Evolutionary conservation across 64 coral and sea anemone species (phyloP).

Genomic region (Actinia tenebrosa): DNA sequence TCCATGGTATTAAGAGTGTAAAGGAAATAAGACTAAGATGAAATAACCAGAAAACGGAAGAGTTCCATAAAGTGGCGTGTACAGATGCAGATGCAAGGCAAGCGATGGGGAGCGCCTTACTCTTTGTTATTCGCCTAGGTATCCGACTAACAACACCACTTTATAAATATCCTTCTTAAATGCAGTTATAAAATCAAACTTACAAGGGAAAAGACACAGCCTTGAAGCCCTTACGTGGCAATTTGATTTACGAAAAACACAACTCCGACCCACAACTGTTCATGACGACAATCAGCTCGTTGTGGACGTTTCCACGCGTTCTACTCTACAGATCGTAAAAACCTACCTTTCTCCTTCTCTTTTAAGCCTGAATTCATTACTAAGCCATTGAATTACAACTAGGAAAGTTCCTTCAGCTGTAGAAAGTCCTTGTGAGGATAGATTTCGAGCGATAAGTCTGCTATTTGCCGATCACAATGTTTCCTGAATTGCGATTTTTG

Average conservation of each 20-base stretch:
- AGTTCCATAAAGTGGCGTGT: neutral
- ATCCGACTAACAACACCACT: neutral
- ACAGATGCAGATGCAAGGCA: slow-evolving; percentile 14
- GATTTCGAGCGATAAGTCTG: neutral
- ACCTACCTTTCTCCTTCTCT: slow-evolving; percentile 1
- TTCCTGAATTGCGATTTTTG: slow-evolving; percentile 16
- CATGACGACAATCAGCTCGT: slow-evolving; percentile 21
- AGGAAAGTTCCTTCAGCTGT: neutral
- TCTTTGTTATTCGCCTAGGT: slow-evolving; percentile 3
- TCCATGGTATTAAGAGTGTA: slow-evolving; percentile 8
- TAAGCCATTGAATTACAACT: neutral
- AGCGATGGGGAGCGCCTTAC: slow-evolving; percentile 8
- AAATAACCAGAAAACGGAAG: slow-evolving; percentile 4
- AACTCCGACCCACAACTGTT: neutral
- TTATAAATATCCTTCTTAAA: neutral
- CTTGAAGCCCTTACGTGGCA: slow-evolving; percentile 1
- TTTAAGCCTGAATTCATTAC: neutral
- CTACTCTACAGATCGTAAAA: neutral
- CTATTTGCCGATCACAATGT: slow-evolving; percentile 13
- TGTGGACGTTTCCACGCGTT: slow-evolving; percentile 18
- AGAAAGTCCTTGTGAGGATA: neutral
- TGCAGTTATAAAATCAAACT: neutral
- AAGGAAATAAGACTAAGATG: slow-evolving; percentile 4
- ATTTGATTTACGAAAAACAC: slow-evolving; percentile 8
- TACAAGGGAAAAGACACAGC: neutral